phyloP scores from a whole-genome alignment of 2,113 vertebrate genomes.

The Oxyruncus cristatus region DNA sequence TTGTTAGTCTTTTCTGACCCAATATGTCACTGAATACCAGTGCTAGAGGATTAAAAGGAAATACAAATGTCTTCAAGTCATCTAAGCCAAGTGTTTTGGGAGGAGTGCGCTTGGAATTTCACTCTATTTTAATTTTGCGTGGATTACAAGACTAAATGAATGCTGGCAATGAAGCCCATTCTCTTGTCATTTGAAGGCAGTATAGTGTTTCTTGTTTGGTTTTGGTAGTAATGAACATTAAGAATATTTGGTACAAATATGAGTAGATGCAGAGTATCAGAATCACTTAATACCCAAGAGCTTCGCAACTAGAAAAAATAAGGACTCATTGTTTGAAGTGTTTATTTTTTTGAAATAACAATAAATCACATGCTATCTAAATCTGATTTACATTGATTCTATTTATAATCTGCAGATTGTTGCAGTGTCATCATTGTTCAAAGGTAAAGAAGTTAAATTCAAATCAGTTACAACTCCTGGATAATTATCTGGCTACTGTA shows the following conservation, averaged over 20 bases:
- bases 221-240: not conserved
- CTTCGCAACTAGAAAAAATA: not conserved
- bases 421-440: not conserved
- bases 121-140: not conserved
- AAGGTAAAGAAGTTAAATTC: not conserved
- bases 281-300: not conserved
- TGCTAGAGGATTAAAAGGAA: not conserved
- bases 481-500: not conserved
- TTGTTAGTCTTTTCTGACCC: not conserved
- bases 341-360: not conserved
- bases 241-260: not conserved
- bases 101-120: not conserved
- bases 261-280: not conserved
- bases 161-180: not conserved
- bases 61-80: accelerated
- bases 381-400: not conserved
- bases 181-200: not conserved
- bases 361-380: not conserved
- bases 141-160: not conserved
- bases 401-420: not conserved
- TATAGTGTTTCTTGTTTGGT: not conserved
- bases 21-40: not conserved
- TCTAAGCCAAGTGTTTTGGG: not conserved
- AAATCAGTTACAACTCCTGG: not conserved
- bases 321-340: not conserved